Evolutionary conservation across 1,140 invertebrate genomes (phyloP).

Genomic region (Drosophila navojoa): DNA sequence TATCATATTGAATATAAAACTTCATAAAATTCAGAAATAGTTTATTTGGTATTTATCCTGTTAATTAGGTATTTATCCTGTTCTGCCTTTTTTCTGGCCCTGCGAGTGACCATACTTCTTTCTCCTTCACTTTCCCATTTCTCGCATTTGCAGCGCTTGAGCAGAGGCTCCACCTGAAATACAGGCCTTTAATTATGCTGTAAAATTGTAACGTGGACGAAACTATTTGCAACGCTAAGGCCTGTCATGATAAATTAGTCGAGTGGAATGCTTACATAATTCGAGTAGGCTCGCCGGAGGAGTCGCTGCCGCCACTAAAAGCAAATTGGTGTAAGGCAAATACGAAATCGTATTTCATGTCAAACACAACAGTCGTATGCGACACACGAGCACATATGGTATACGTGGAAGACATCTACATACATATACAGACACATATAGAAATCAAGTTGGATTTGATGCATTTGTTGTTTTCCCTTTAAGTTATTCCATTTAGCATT

Average conservation of each 20-base stretch:
- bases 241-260: constrained; percentile 62
- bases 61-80: no score
- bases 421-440: background rate
- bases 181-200: constrained; percentile 50
- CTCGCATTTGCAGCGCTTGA: constrained; percentile 27
- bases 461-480: background rate
- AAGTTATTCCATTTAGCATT: no score
- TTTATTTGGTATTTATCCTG: no score
- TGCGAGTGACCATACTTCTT: no score
- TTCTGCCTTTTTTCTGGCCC: no score
- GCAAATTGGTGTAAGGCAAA: constrained; percentile 73
- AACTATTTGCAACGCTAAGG: constrained; percentile 32
- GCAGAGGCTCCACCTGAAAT: constrained; percentile 26
- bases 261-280: constrained; percentile 61
- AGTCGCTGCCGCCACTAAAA: constrained; percentile 56
- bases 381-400: constrained; percentile 23
- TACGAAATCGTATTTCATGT: constrained; percentile 73
- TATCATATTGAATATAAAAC: no score
- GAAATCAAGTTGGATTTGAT: background rate
- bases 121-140: background rate
- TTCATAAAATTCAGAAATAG: no score
- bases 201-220: constrained; percentile 11
- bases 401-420: background rate
- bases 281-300: constrained; percentile 52
- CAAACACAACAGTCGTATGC: constrained; percentile 38